Evolutionary conservation across 1,140 invertebrate species (phyloP).

Genomic region (Caenorhabditis inopinata): DNA sequence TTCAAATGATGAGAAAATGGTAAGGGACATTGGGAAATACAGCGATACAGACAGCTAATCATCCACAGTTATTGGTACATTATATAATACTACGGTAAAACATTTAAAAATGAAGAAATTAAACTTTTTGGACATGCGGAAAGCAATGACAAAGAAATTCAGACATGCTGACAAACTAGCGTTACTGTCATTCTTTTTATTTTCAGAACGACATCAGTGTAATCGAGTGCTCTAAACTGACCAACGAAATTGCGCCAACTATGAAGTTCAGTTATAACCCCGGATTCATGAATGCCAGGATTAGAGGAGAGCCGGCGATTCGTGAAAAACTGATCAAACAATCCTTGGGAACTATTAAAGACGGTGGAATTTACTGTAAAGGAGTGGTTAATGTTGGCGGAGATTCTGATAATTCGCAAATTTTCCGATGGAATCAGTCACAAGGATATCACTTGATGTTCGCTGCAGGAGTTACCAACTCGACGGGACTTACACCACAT

Average conservation of each 20-base stretch:
- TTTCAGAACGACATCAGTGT: not conserved
- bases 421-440: not conserved
- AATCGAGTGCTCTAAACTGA: not conserved
- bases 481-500: not conserved
- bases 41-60: no score
- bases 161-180: no score
- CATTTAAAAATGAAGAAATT: no score
- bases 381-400: not conserved
- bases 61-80: no score
- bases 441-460: not conserved
- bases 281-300: not conserved
- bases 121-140: no score
- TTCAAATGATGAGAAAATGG: not conserved
- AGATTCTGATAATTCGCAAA: not conserved
- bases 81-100: no score
- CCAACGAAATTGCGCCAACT: not conserved
- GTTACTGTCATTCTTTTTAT: not conserved
- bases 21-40: not conserved
- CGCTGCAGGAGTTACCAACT: not conserved
- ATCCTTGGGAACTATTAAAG: not conserved
- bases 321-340: not conserved
- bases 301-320: not conserved
- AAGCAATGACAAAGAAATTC: no score
- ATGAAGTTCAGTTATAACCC: conserved; percentile 24
- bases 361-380: not conserved